Conservation (phyloP, 2,797 vertebrate genomes). For the Aerospiza tachiro region DNA sequence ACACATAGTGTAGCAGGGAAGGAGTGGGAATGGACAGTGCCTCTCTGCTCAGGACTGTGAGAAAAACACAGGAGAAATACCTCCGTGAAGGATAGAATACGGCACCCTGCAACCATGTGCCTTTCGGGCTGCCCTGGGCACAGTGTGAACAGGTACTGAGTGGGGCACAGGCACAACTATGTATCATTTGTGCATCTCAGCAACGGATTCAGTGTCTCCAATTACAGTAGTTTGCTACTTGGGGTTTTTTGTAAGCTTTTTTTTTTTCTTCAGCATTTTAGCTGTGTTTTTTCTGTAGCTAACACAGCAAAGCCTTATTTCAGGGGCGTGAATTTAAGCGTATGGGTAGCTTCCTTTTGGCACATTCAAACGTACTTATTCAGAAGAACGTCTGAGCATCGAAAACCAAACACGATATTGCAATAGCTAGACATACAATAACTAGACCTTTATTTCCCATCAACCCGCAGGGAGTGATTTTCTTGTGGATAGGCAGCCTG, state of each 20-base stretch:
- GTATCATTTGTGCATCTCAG: background rate
- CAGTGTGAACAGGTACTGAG: background rate
- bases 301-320: background rate
- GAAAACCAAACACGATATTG: background rate
- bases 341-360: background rate
- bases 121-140: background rate
- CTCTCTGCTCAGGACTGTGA: background rate
- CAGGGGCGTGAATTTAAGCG: background rate
- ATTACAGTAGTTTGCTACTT: background rate
- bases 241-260: background rate
- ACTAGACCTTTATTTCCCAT: background rate
- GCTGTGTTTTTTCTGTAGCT: background rate
- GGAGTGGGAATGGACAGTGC: background rate
- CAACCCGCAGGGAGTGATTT: background rate
- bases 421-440: background rate
- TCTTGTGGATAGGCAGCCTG: background rate
- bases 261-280: background rate
- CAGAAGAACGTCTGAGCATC: background rate
- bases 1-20: background rate
- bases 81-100: background rate
- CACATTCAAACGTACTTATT: background rate
- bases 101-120: fast-evolving
- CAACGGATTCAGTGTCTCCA: background rate
- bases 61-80: background rate
- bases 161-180: fast-evolving